Conservation (phyloP, 2,888 invertebrate genomes). For the Drosophila nr. medialis region DNA sequence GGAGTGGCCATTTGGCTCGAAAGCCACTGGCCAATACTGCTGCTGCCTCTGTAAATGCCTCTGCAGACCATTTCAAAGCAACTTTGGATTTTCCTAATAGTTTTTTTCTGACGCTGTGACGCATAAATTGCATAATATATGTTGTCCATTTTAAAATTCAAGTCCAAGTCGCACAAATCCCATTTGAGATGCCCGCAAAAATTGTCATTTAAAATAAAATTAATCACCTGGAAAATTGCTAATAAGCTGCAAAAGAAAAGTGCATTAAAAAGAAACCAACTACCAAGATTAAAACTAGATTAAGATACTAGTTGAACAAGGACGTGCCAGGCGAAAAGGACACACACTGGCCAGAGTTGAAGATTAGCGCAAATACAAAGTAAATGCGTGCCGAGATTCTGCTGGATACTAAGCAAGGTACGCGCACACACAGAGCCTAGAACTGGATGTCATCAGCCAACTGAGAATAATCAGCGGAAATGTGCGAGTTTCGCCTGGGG, state of each 20-base stretch:
- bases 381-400: conserved; percentile 15
- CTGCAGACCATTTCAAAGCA: background rate
- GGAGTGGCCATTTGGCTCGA: conserved; percentile 52
- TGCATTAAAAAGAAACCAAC: conserved; percentile 36
- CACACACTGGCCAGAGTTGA: conserved; percentile 32
- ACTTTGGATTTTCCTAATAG: conserved; percentile 4
- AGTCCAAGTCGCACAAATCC: background rate
- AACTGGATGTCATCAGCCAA: conserved; percentile 53
- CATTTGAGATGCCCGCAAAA: background rate
- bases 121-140: conserved; percentile 17
- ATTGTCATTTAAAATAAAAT: conserved; percentile 59
- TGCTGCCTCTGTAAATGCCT: conserved; percentile 25
- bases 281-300: conserved; percentile 42
- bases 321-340: conserved; percentile 30
- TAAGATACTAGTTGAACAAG: conserved; percentile 43
- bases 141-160: background rate
- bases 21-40: conserved; percentile 13
- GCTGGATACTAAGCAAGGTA: conserved; percentile 12
- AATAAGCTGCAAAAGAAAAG: conserved; percentile 55
- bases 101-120: background rate
- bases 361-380: conserved; percentile 42
- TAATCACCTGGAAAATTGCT: conserved; percentile 81
- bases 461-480: conserved; percentile 53
- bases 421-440: conserved; percentile 6
- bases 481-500: conserved; percentile 63